Conservation (phyloP, 2,113 vertebrate genomes). For the Chloropsis cyanopogon region DNA sequence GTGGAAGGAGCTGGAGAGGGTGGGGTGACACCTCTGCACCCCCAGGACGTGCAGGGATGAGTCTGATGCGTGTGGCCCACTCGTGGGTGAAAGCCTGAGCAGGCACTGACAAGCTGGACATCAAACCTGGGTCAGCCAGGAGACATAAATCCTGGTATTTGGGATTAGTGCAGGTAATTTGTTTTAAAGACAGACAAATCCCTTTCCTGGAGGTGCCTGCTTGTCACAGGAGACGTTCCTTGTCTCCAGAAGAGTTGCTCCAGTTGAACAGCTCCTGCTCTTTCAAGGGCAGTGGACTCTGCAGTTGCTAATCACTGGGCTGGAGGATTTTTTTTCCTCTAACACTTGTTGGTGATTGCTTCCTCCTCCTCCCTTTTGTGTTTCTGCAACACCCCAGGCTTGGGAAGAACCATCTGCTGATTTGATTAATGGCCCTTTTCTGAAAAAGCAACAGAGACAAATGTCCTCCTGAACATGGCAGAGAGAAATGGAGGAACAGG, state of each 20-base stretch:
- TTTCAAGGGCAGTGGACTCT: neutral
- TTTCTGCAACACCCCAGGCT: neutral
- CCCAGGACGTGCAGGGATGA: accelerated
- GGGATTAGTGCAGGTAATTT: conserved; percentile 31
- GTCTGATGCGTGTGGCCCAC: neutral
- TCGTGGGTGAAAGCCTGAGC: neutral
- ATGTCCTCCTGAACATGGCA: conserved; percentile 48
- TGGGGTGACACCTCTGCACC: neutral
- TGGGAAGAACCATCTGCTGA: conserved; percentile 67
- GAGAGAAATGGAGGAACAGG: conserved; percentile 65
- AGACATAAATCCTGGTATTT: neutral
- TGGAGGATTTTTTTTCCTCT: neutral
- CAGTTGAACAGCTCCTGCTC: neutral
- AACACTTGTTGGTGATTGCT: neutral
- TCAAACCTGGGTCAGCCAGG: neutral
- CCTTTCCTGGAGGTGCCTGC: neutral
- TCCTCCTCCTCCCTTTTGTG: conserved; percentile 26
- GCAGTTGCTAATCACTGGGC: neutral
- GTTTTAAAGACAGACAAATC: neutral
- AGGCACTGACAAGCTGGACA: neutral
- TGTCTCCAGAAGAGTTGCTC: neutral
- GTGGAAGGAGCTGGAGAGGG: neutral
- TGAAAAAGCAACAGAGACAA: conserved; percentile 66
- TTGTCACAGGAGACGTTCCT: neutral
- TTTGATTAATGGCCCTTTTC: conserved; percentile 70